These are phyloP conservation scores for Helostoma temminkii DNA, from an alignment of 2,797 vertebrate genomes.

Conservation along the genomic window DNA sequence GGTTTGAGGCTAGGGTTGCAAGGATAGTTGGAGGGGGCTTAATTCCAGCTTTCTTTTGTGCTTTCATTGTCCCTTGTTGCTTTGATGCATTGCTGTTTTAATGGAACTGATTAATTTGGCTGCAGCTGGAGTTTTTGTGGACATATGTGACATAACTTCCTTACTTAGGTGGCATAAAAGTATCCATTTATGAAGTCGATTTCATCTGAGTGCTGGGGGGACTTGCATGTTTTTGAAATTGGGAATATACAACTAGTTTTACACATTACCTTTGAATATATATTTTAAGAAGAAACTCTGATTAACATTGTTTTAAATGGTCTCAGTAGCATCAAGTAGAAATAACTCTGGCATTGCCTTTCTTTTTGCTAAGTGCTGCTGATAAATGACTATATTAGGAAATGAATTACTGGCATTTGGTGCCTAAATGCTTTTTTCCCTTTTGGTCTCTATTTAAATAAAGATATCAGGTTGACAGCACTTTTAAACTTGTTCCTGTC, in stretches of 20 bases:
- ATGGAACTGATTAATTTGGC: constrained; percentile 13
- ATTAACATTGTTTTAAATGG: constrained; percentile 14
- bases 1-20: constrained; percentile 59
- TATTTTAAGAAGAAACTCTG: neutral
- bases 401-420: constrained; percentile 61
- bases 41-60: constrained; percentile 51
- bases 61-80: constrained; percentile 33
- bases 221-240: neutral
- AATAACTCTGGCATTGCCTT: constrained; percentile 37
- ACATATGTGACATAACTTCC: neutral
- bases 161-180: neutral
- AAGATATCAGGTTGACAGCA: constrained; percentile 42
- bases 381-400: constrained; percentile 77
- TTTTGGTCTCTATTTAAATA: constrained; percentile 52
- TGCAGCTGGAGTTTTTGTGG: neutral
- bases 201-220: constrained; percentile 1
- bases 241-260: constrained; percentile 16
- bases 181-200: neutral
- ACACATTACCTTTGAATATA: neutral
- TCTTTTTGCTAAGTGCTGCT: constrained; percentile 17
- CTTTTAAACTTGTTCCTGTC: constrained; percentile 33
- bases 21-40: constrained; percentile 47
- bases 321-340: constrained; percentile 24
- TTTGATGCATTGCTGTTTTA: constrained; percentile 30
- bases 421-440: constrained; percentile 48